Evolutionary conservation across 2,888 invertebrate species (phyloP).

Genomic region (Ferdinandea cuprea): DNA sequence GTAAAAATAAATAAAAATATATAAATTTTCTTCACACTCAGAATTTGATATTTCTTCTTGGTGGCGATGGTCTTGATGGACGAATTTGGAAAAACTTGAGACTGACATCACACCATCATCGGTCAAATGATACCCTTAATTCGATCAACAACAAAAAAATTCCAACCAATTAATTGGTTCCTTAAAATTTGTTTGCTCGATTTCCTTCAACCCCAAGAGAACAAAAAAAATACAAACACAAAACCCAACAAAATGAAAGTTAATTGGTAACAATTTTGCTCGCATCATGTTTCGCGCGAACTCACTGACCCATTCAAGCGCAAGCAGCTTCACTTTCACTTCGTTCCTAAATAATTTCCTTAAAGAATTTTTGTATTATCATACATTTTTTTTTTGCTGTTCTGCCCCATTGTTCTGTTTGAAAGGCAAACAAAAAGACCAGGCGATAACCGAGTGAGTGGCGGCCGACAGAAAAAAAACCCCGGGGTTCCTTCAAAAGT

Average conservation of each 20-base stretch:
- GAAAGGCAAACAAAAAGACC: slow-evolving; percentile 20
- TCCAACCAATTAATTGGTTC: slow-evolving; percentile 8
- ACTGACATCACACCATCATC: too few species aligned
- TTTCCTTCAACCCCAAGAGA: slow-evolving; percentile 10
- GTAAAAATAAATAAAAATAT: too few species aligned
- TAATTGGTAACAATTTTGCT: slow-evolving; percentile 35
- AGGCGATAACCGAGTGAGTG: not conserved
- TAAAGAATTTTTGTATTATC: too few species aligned
- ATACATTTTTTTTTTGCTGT: not conserved
- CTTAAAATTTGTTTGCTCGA: slow-evolving; percentile 25
- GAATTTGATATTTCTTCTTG: too few species aligned
- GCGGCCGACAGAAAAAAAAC: not conserved
- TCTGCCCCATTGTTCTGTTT: not conserved
- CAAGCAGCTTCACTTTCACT: not conserved
- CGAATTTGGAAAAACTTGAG: too few species aligned
- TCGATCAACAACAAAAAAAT: not conserved
- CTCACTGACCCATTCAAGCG: slow-evolving; percentile 45
- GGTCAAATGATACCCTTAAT: too few species aligned
- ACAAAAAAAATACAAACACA: slow-evolving; percentile 1
- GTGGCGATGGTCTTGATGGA: too few species aligned
- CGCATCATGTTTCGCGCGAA: slow-evolving; percentile 29
- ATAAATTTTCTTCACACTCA: too few species aligned
- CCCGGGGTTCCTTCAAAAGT: slow-evolving; percentile 26
- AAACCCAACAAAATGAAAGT: too few species aligned
- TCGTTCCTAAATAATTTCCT: slow-evolving; percentile 22